Conservation (phyloP, 2,113 vertebrate genomes). For the Gnathonemus longibarbis region DNA sequence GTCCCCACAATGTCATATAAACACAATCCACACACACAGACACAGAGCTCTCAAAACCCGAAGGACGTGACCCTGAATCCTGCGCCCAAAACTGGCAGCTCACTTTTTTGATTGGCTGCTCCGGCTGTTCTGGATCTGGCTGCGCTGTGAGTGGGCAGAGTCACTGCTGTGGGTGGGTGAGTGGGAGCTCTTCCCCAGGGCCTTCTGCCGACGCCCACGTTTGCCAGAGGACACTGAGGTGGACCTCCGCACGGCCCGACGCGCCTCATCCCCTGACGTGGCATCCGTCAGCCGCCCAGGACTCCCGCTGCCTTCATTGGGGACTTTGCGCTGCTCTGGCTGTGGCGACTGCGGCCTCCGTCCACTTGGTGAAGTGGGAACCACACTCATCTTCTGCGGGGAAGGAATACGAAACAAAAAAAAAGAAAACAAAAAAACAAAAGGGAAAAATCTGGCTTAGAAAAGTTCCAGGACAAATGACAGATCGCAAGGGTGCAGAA, state of each 20-base stretch:
- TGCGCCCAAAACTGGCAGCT: constrained; percentile 32
- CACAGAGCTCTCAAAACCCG: background rate
- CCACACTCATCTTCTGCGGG: constrained; percentile 72
- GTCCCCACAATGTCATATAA: no score
- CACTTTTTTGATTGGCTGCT: constrained; percentile 71
- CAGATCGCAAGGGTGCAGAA: constrained; percentile 58
- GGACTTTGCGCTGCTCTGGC: constrained; percentile 52
- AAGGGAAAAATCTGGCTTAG: constrained; percentile 58
- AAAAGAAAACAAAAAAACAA: constrained; percentile 48
- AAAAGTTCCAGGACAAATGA: constrained; percentile 37
- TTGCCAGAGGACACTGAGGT: constrained; percentile 56
- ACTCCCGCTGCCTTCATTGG: constrained; percentile 45
- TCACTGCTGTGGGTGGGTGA: constrained; percentile 83
- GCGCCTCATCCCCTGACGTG: constrained; percentile 53
- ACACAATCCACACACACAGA: background rate
- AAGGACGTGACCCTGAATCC: background rate
- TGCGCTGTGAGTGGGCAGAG: constrained; percentile 67
- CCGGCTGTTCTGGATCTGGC: constrained; percentile 63
- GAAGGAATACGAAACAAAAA: constrained; percentile 56
- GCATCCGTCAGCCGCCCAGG: constrained; percentile 53
- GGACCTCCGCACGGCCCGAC: constrained; percentile 50
- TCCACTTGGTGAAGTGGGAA: constrained; percentile 59
- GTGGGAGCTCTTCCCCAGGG: constrained; percentile 53
- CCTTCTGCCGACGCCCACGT: constrained; percentile 62
- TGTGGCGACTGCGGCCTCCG: constrained; percentile 58